phyloP scores from a whole-genome alignment of 1,140 invertebrate species.

The Solenopsis invicta region DNA sequence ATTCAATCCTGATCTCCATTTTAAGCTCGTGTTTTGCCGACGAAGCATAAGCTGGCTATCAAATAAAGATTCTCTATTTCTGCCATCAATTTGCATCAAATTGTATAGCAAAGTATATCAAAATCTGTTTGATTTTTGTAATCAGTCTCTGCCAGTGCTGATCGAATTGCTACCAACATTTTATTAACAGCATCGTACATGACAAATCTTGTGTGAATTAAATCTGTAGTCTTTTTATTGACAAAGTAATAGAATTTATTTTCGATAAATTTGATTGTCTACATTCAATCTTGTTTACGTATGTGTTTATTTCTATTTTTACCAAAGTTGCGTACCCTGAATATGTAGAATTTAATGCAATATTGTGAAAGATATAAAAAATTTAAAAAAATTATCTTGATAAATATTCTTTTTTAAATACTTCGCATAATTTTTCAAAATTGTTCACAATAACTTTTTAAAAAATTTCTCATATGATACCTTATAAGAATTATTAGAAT shows the following conservation, averaged over 20 bases:
- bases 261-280: neutral
- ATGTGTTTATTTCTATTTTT: slow-evolving; percentile 1
- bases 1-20: too few species aligned
- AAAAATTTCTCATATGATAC: too few species aligned
- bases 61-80: too few species aligned
- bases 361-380: neutral
- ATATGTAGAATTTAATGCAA: neutral
- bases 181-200: neutral
- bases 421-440: too few species aligned
- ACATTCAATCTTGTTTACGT: neutral
- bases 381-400: too few species aligned
- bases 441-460: too few species aligned
- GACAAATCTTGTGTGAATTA: neutral
- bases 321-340: neutral
- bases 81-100: neutral
- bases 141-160: neutral
- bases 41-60: neutral
- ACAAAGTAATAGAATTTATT: neutral
- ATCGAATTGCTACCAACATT: neutral
- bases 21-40: neutral
- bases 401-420: too few species aligned
- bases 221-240: neutral
- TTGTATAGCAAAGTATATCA: neutral
- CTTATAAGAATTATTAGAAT: too few species aligned
- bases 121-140: neutral